phyloP scores from a whole-genome alignment of 2,797 vertebrate genomes.

The Telmatherina bonti region DNA sequence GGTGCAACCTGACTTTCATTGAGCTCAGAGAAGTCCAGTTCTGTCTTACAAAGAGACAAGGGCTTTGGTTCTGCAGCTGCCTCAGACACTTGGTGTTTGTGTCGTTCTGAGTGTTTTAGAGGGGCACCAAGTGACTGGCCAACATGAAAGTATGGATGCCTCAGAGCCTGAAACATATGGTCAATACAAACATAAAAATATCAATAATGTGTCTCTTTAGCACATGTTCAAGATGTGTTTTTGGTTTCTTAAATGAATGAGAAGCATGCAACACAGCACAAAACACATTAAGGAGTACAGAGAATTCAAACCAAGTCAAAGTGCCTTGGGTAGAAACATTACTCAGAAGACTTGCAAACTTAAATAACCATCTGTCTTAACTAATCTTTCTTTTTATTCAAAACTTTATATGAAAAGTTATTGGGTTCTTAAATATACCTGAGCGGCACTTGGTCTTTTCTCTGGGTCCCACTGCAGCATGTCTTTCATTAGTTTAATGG shows the following conservation, averaged over 20 bases:
- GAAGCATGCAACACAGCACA: background rate
- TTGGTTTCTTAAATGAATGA: background rate
- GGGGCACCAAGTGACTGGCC: constrained; percentile 87
- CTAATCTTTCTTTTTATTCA: background rate
- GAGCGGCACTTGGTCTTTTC: constrained; percentile 90
- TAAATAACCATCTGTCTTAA: background rate
- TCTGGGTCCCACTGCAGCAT: constrained; percentile 93
- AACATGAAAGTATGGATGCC: constrained; percentile 92
- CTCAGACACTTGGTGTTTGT: constrained; percentile 60
- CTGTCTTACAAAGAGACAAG: constrained; percentile 55
- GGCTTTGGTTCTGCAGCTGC: constrained; percentile 62
- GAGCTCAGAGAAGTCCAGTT: constrained; percentile 61
- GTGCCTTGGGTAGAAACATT: background rate
- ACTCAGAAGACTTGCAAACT: background rate
- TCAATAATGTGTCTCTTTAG: too few relatives aligned
- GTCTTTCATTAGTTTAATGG: constrained; percentile 89
- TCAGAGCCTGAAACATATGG: constrained; percentile 83
- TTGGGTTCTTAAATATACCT: constrained; percentile 77
- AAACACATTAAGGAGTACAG: too few relatives aligned
- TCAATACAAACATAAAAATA: background rate
- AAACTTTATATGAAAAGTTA: background rate
- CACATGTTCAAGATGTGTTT: background rate
- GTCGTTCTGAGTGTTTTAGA: constrained; percentile 78
- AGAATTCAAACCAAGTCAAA: too few relatives aligned
- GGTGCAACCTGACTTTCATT: constrained; percentile 69